phyloP scores from a whole-genome alignment of 1,140 invertebrate species.

The Chlorops oryzae region DNA sequence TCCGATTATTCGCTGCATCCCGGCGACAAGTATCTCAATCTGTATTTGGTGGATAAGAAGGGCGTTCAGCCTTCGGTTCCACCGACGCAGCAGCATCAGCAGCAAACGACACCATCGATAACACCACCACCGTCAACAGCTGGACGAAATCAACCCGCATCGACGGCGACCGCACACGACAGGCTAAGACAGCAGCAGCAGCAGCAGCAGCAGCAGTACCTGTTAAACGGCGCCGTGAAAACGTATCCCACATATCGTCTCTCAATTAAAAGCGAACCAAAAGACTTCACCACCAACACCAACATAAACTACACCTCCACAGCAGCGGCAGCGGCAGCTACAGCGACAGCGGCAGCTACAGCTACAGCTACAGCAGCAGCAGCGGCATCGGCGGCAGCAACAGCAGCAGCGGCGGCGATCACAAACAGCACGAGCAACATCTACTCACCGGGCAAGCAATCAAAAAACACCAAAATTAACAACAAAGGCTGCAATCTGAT shows the following conservation, averaged over 20 bases:
- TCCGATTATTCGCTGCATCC: constrained; percentile 45
- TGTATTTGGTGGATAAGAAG: constrained; percentile 46
- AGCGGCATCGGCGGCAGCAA: too few relatives aligned
- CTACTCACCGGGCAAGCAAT: too few relatives aligned
- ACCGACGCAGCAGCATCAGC: constrained; percentile 31
- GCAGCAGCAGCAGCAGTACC: constrained; percentile 27
- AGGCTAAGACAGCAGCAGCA: constrained; percentile 18
- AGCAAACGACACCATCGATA: constrained; percentile 3
- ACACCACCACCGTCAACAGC: constrained; percentile 8
- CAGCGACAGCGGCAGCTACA: constrained; percentile 27
- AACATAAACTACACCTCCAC: constrained; percentile 24
- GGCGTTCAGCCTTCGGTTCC: too few relatives aligned
- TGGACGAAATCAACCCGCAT: not conserved
- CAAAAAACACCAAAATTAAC: constrained; percentile 41
- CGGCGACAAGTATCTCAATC: constrained; percentile 44
- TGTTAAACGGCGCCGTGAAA: constrained; percentile 39
- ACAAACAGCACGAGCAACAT: too few relatives aligned
- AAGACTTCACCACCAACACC: constrained; percentile 29
- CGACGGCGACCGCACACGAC: not conserved
- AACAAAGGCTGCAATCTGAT: constrained; percentile 40
- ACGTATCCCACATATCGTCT: constrained; percentile 35
- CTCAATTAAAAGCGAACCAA: constrained; percentile 36
- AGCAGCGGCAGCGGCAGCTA: constrained; percentile 33
- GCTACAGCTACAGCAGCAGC: too few relatives aligned
- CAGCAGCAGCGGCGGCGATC: too few relatives aligned